phyloP scores from a whole-genome alignment of 2,888 invertebrate genomes.

The Amiota mariae region DNA sequence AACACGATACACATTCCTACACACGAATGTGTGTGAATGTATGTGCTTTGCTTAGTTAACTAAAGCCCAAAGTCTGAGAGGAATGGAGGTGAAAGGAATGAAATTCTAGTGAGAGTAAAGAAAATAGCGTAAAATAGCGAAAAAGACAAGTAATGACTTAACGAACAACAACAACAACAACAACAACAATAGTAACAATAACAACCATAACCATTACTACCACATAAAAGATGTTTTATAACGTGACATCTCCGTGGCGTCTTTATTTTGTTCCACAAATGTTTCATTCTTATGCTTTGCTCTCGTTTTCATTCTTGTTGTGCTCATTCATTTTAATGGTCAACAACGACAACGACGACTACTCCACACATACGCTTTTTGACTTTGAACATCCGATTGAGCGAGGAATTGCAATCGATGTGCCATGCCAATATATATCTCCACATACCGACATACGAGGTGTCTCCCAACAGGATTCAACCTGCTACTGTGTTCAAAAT shows the following conservation, averaged over 20 bases:
- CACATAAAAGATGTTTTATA: neutral
- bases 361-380: slow-evolving; percentile 61
- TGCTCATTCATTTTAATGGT: slow-evolving; percentile 30
- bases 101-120: neutral
- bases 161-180: neutral
- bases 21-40: neutral
- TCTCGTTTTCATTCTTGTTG: slow-evolving; percentile 6
- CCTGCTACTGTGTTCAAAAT: too few relatives aligned
- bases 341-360: slow-evolving; percentile 36
- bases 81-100: neutral
- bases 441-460: neutral
- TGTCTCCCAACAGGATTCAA: too few relatives aligned
- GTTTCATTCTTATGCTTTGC: slow-evolving; percentile 10
- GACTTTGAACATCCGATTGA: slow-evolving; percentile 67
- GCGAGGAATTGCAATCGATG: slow-evolving; percentile 52
- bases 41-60: neutral
- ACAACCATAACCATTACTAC: too few relatives aligned
- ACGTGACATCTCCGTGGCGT: neutral
- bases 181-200: too few relatives aligned
- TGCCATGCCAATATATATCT: slow-evolving; percentile 1
- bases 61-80: neutral
- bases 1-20: too few relatives aligned
- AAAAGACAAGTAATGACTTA: neutral
- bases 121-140: neutral
- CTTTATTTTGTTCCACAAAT: neutral